These are phyloP conservation scores for Poeciliopsis retropinna DNA, from an alignment of 2,113 vertebrate genomes.

Conservation along the genomic window DNA sequence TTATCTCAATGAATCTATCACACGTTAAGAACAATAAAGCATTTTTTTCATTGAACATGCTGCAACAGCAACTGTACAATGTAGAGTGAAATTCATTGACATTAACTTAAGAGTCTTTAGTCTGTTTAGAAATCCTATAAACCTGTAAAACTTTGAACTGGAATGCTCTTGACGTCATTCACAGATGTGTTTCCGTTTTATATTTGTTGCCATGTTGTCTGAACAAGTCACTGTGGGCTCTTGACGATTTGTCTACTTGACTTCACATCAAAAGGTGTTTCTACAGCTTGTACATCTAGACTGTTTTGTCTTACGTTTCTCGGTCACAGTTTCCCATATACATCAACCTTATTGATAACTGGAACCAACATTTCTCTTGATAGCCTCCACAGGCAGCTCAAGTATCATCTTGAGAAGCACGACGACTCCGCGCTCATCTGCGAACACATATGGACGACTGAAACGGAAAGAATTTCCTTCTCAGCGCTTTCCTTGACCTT, in stretches of 20 bases:
- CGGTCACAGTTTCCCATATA: background rate
- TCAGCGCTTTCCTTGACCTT: background rate
- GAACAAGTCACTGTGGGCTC: no score
- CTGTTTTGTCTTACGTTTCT: background rate
- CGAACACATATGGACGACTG: background rate
- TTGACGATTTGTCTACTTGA: no score
- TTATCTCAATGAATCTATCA: background rate
- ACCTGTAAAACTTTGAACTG: no score
- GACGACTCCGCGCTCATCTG: background rate
- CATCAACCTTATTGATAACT: background rate
- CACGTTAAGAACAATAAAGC: background rate
- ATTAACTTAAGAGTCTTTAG: background rate
- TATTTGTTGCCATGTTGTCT: no score
- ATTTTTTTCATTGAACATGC: background rate
- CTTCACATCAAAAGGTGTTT: no score
- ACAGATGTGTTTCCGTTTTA: no score
- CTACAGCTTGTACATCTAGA: no score
- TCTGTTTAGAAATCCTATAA: background rate
- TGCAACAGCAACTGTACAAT: background rate
- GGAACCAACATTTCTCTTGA: no score
- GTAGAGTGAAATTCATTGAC: background rate
- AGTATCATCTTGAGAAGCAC: background rate
- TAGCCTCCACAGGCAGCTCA: no score
- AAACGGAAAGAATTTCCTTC: background rate
- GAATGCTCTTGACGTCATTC: no score